Conservation (phyloP, 2,888 invertebrate genomes). For the Aphidius colemani region DNA sequence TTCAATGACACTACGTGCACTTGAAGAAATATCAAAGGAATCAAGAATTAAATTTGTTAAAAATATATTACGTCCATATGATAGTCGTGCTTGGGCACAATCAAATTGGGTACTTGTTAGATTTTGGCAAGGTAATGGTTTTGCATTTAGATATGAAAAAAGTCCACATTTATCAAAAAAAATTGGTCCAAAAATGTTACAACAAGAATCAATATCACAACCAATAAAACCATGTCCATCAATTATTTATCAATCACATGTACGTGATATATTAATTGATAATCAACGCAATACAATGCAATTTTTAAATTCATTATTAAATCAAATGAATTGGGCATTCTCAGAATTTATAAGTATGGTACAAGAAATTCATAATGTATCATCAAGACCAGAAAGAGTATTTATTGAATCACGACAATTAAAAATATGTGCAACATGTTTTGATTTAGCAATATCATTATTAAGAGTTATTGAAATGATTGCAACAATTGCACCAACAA, state of each 20-base stretch:
- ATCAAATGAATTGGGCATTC: slow-evolving; percentile 86
- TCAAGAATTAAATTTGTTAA: slow-evolving; percentile 69
- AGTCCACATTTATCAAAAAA: slow-evolving; percentile 62
- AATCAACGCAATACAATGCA: slow-evolving; percentile 71
- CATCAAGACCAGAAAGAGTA: slow-evolving; percentile 65
- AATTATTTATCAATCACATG: slow-evolving; percentile 67
- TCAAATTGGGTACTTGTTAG: slow-evolving; percentile 83
- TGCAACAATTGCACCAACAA: slow-evolving; percentile 67
- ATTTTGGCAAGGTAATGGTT: slow-evolving; percentile 85
- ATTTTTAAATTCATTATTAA: slow-evolving; percentile 78
- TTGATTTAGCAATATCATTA: slow-evolving; percentile 78
- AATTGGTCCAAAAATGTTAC: slow-evolving; percentile 59
- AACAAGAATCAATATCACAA: slow-evolving; percentile 61
- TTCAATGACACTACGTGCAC: slow-evolving; percentile 70
- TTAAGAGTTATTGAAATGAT: slow-evolving; percentile 83
- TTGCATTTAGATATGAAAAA: slow-evolving; percentile 72
- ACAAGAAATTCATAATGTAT: slow-evolving; percentile 76
- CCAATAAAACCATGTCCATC: slow-evolving; percentile 70
- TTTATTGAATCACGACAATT: slow-evolving; percentile 76
- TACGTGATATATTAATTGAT: slow-evolving; percentile 66
- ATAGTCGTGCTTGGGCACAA: slow-evolving; percentile 82
- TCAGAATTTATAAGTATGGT: slow-evolving; percentile 85
- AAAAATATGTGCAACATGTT: slow-evolving; percentile 83
- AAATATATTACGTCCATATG: slow-evolving; percentile 76
- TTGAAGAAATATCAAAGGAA: slow-evolving; percentile 72